Evolutionary conservation across 2,113 vertebrate species (phyloP).

Genomic region (Danionella cerebrum): DNA sequence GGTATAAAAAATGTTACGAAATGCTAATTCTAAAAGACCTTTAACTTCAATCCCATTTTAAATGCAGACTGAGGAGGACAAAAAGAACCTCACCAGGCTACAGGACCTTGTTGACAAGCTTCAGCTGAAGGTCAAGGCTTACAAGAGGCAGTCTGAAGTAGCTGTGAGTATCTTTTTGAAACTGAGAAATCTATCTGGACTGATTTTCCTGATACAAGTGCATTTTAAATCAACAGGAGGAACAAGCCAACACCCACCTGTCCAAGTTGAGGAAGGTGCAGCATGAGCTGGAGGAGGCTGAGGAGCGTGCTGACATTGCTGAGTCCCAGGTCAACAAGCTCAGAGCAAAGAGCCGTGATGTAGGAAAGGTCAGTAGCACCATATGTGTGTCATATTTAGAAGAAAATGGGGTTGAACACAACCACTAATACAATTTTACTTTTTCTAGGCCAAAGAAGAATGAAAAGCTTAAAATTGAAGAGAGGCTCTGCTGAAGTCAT

Average conservation of each 20-base stretch:
- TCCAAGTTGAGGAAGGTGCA: constrained; percentile 69
- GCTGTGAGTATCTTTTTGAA: constrained; percentile 36
- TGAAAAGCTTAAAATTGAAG: no score
- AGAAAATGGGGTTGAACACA: no score
- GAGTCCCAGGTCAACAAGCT: constrained; percentile 77
- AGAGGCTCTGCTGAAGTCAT: no score
- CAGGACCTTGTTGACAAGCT: constrained; percentile 68
- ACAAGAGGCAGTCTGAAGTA: constrained; percentile 88
- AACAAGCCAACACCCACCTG: constrained; percentile 53
- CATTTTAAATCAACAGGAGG: constrained; percentile 46
- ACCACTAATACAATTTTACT: neutral
- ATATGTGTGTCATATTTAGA: no score
- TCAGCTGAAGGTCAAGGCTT: constrained; percentile 85
- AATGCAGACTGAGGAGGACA: constrained; percentile 37
- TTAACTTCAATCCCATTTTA: neutral
- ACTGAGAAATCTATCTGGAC: neutral
- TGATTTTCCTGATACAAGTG: no score
- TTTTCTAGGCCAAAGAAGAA: constrained; percentile 27
- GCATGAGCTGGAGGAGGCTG: constrained; percentile 74
- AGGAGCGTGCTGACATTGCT: constrained; percentile 73
- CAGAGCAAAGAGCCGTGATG: constrained; percentile 67
- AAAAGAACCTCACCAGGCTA: constrained; percentile 32
- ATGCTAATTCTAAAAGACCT: neutral
- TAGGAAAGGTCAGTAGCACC: constrained; percentile 52
- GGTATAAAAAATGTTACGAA: constrained; percentile 1